Evolutionary conservation across 2,888 invertebrate species (phyloP).

Genomic region (Drosophila lacicola): DNA sequence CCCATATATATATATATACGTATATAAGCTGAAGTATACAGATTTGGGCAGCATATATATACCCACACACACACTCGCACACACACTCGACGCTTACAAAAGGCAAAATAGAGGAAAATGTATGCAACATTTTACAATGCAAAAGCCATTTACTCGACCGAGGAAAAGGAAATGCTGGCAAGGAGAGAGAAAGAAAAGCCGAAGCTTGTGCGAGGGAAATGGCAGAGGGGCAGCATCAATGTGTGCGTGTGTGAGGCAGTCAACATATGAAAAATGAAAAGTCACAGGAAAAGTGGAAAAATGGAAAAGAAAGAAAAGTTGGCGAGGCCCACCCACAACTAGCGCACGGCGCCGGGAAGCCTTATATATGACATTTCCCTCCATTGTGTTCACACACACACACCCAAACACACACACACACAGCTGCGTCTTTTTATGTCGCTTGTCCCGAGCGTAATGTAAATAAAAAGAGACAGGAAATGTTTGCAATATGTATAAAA

Average conservation of each 20-base stretch:
- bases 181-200: conserved; percentile 12
- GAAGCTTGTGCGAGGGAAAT: conserved; percentile 20
- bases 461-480: conserved; percentile 82
- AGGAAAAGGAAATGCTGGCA: conserved; percentile 13
- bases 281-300: conserved; percentile 57
- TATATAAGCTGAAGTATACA: conserved; percentile 39
- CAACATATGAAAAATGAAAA: conserved; percentile 81
- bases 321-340: conserved; percentile 30
- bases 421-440: conserved; percentile 57
- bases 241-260: conserved; percentile 50
- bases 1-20: conserved; percentile 2
- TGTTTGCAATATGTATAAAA: conserved; percentile 65
- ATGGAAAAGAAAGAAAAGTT: conserved; percentile 39
- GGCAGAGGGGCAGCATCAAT: conserved; percentile 21
- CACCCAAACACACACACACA: conserved; percentile 30
- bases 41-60: conserved; percentile 53
- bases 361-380: conserved; percentile 51
- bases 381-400: conserved; percentile 56
- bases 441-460: conserved; percentile 66
- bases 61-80: conserved; percentile 17
- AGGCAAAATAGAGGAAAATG: conserved; percentile 79
- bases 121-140: conserved; percentile 83
- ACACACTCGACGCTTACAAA: conserved; percentile 35
- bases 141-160: conserved; percentile 76
- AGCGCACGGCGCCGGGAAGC: conserved; percentile 26